A percentile compares a stretch with the other conserved stretches of the same genome.
These are phyloP conservation scores for Pipistrellus pygmaeus DNA, from an alignment of 2,797 vertebrate species.

Conservation along the genomic window DNA sequence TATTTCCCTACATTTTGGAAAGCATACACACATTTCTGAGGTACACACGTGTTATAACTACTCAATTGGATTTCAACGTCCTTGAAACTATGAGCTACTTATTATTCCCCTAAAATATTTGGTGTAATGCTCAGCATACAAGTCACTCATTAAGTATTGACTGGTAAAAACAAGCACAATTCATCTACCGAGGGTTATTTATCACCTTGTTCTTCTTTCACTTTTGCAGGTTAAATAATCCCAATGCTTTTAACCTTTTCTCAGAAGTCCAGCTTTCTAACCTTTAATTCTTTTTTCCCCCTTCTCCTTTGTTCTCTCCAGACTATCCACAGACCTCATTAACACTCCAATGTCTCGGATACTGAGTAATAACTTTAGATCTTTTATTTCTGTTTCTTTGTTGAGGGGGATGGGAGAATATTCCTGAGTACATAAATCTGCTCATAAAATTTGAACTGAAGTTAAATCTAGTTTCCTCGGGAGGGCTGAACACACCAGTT, in stretches of 20 bases:
- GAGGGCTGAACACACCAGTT: conserved; percentile 56
- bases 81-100: conserved; percentile 67
- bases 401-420: conserved; percentile 28
- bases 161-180: conserved; percentile 74
- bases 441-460: conserved; percentile 63
- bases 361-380: conserved; percentile 40
- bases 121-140: conserved; percentile 56
- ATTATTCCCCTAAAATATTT: conserved; percentile 70
- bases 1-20: conserved; percentile 27
- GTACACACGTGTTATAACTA: not conserved
- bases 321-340: conserved; percentile 69
- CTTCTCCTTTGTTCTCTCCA: conserved; percentile 68
- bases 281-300: conserved; percentile 69
- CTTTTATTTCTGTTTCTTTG: conserved; percentile 69
- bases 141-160: conserved; percentile 80
- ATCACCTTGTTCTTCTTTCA: conserved; percentile 73
- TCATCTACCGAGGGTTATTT: conserved; percentile 79
- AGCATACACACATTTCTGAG: not conserved
- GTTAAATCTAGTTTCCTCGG: conserved; percentile 54
- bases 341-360: conserved; percentile 60
- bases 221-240: conserved; percentile 82
- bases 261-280: conserved; percentile 79
- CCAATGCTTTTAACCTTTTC: conserved; percentile 84
- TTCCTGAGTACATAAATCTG: conserved; percentile 51
- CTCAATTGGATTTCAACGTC: conserved; percentile 23